These are phyloP conservation scores for Meta bourneti DNA, from an alignment of 2,888 invertebrate genomes.

Conservation along the genomic window DNA sequence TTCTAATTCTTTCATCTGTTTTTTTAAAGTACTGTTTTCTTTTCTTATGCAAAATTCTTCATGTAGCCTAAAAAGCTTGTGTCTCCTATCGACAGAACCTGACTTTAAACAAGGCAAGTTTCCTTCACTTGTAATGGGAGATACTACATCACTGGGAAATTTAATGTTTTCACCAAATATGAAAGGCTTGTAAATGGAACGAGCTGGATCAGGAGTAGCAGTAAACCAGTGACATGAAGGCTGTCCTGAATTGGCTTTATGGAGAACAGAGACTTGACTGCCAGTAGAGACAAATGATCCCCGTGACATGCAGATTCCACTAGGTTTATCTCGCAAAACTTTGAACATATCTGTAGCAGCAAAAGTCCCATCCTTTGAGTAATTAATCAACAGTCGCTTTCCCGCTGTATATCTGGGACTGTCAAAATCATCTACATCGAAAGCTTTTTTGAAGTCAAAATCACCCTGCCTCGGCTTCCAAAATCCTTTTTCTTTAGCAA, in stretches of 20 bases:
- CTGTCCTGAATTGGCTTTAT: slow-evolving; percentile 80
- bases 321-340: slow-evolving; percentile 79
- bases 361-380: slow-evolving; percentile 77
- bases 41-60: slow-evolving; percentile 82
- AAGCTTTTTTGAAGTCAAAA: slow-evolving; percentile 86
- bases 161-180: slow-evolving; percentile 84
- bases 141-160: slow-evolving; percentile 86
- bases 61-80: slow-evolving; percentile 86
- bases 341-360: slow-evolving; percentile 79
- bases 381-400: slow-evolving; percentile 77
- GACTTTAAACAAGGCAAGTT: slow-evolving; percentile 77
- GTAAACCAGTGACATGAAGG: slow-evolving; percentile 91
- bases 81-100: slow-evolving; percentile 82
- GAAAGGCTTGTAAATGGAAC: slow-evolving; percentile 91
- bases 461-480: slow-evolving; percentile 86
- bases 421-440: slow-evolving; percentile 79
- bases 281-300: slow-evolving; percentile 73
- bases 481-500: slow-evolving; percentile 84
- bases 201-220: slow-evolving; percentile 88
- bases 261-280: slow-evolving; percentile 84
- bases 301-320: slow-evolving; percentile 76
- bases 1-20: slow-evolving; percentile 81
- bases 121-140: slow-evolving; percentile 81
- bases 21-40: background rate
- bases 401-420: slow-evolving; percentile 81